Evolutionary conservation across 2,888 invertebrate genomes (phyloP).

Genomic region (Frankliniella fusca): DNA sequence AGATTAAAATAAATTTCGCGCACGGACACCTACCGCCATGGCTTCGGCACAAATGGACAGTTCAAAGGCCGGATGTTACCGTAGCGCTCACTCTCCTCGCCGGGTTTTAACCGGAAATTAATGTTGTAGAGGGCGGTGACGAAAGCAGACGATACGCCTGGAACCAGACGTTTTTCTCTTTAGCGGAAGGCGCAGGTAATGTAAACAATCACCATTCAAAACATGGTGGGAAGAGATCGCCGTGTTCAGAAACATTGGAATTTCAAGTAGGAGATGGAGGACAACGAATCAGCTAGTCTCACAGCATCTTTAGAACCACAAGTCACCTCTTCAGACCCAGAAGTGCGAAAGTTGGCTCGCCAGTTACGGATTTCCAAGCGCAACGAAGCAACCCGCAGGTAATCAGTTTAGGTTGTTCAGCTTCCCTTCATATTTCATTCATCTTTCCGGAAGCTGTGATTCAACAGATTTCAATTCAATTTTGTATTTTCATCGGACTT

Average conservation of each 20-base stretch:
- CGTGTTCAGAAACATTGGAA: not conserved
- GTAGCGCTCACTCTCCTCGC: not conserved
- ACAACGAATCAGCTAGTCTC: not conserved
- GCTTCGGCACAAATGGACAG: constrained; percentile 19
- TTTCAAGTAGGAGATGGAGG: not conserved
- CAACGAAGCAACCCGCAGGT: constrained; percentile 49
- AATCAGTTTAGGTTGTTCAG: not conserved
- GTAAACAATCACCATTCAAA: constrained; percentile 8
- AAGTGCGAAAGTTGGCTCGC: constrained; percentile 67
- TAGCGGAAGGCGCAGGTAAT: not conserved
- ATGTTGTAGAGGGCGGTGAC: not conserved
- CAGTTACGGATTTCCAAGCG: constrained; percentile 62
- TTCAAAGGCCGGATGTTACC: constrained; percentile 5
- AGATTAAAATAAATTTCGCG: not conserved
- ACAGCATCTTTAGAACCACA: constrained; percentile 50
- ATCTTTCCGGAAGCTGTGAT: not conserved
- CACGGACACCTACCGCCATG: constrained; percentile 9
- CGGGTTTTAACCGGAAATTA: not conserved
- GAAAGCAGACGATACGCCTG: not conserved
- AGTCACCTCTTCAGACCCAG: constrained; percentile 59
- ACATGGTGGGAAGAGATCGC: not conserved
- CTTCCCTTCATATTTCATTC: not conserved
- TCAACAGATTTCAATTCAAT: too few species aligned
- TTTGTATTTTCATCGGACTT: too few species aligned
- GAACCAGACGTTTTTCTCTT: not conserved